Evolutionary conservation across 2,888 invertebrate species (phyloP).

Genomic region (Trypoxylon attenuatum): DNA sequence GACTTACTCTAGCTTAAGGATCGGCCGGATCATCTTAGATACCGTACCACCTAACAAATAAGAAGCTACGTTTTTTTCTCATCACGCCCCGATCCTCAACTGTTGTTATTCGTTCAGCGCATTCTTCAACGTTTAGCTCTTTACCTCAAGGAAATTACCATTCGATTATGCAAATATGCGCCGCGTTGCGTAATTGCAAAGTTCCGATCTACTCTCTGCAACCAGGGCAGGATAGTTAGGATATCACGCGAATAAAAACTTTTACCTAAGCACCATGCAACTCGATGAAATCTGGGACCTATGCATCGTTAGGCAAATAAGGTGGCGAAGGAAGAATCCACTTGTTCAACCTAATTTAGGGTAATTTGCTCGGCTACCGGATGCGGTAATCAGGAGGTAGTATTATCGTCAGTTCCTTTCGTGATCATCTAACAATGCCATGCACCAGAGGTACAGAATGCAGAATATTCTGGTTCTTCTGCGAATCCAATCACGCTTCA

Average conservation of each 20-base stretch:
- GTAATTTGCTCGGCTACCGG: neutral
- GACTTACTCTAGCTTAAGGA: slow-evolving; percentile 59
- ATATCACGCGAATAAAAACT: slow-evolving; percentile 1
- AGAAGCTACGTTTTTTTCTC: too few relatives aligned
- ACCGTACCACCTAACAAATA: slow-evolving; percentile 41
- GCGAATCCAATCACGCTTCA: too few relatives aligned
- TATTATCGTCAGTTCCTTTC: too few relatives aligned
- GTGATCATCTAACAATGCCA: too few relatives aligned
- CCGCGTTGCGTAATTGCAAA: slow-evolving; percentile 56
- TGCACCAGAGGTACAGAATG: too few relatives aligned
- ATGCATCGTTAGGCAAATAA: neutral
- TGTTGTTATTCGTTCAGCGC: too few relatives aligned
- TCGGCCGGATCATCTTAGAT: slow-evolving; percentile 54
- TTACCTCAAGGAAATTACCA: slow-evolving; percentile 39
- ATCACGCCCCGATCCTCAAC: too few relatives aligned
- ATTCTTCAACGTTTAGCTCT: slow-evolving; percentile 36
- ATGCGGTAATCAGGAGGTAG: too few relatives aligned
- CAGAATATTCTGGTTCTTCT: too few relatives aligned
- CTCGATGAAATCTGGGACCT: slow-evolving; percentile 5
- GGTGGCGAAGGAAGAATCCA: neutral
- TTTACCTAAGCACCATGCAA: neutral
- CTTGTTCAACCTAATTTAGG: neutral
- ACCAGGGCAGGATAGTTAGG: neutral
- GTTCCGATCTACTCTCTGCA: slow-evolving; percentile 2
- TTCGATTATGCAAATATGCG: slow-evolving; percentile 60